Base-by-base conservation (phyloP, 1,140 invertebrate genomes). In the Tyrophagus putrescentiae region DNA sequence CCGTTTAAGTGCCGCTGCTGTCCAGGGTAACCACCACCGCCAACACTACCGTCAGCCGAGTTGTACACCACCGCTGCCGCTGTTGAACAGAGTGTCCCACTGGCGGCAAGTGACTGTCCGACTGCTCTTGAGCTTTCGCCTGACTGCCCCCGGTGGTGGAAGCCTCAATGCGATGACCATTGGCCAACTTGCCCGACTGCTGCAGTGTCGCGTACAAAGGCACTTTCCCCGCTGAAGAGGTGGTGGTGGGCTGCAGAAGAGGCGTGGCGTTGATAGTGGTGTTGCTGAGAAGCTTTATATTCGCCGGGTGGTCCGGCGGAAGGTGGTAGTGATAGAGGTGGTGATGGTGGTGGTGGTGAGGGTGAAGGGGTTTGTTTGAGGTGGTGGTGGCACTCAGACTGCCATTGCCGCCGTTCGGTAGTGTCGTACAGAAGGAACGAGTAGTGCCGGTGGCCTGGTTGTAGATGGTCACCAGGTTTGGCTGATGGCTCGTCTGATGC, bases 281-380 rank as follows among this genome's bases (percentile, higher is more conserved):
- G n/a, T n/a, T n/a, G n/a, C n/a, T n/a, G n/a, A n/a, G n/a, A n/a
- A n/a, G n/a, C n/a, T n/a, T n/a, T n/a, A n/a, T n/a, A n/a, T n/a
- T n/a, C n/a, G n/a, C n/a, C n/a, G n/a, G n/a, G n/a, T n/a, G n/a
- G n/a, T n/a, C 48, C 31, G 45, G 45, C 45, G 45, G 18, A 13
- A 18, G 18, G 18, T 48, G 45, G 25, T 3, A 54, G 27, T 27
- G 52, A 27, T 54, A 13, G 31, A 54, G 27, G n/a, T 54, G 52
- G 39, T 54, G 52, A 11, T 13, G 52, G 39, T 54, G 52, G n/a
- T 27, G 52, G 27, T 54, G 52, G 39, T 54, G 52, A 11, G 52
- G 52, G 13, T n/a, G 52, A 25, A 7, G 7, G 18, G 13, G 7
- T 6, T 48, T 7, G 31, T 13, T 7, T 18, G 45, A 48, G 9